Base-by-base conservation (phyloP, 2,797 vertebrate genomes). In the Pantherophis alleghaniensis region DNA sequence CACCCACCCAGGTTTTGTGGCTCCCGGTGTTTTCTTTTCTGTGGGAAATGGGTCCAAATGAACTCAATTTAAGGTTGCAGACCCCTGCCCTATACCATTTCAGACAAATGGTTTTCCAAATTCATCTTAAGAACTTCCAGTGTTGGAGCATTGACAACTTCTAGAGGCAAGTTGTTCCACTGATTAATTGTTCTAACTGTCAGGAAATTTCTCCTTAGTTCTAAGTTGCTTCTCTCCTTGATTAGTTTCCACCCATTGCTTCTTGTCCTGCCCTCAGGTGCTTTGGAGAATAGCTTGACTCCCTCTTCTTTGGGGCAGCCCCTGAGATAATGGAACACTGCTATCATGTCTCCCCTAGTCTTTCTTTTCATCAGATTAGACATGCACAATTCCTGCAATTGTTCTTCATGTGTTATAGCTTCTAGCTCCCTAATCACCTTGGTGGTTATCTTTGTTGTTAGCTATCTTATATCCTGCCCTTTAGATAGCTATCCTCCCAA, bases 271-370 rank as follows among this genome's bases (percentile, higher is more conserved):
- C 66, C 3, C 9, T 32, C 14, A 7, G n/a, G n/a, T 3, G n/a
- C n/a, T 74, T 74, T 69, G 13, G 7, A 61, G 4, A 61, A 61
- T 11, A 61, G 24, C 0, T 69, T 32, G 28, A 6, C 2, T 12
- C 3, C 2, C 28, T n/a, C 13, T 66, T 16, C 28, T n/a, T 66
- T 32, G 1, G 1, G 32, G 32, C 66, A 74, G 14, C 66, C 0
- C n/a, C n/a, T 7, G 0, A 16, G 6, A 32, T 69, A 0, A 3
- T 37, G 66, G 1, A 74, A 16, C 5, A 7, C 10, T 9, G n/a
- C n/a, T 74, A 1, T 37, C 66, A 18, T 32, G 66, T 32, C 66
- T 3, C n/a, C 32, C 7, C 66, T 37, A 3, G 28, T n/a, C 60
- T 4, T 61, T 32, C 14, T 18, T 74, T 74, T 74, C 66, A 37